Base-by-base conservation (phyloP, 2,113 vertebrate species). In the Cephalopterus ornatus region DNA sequence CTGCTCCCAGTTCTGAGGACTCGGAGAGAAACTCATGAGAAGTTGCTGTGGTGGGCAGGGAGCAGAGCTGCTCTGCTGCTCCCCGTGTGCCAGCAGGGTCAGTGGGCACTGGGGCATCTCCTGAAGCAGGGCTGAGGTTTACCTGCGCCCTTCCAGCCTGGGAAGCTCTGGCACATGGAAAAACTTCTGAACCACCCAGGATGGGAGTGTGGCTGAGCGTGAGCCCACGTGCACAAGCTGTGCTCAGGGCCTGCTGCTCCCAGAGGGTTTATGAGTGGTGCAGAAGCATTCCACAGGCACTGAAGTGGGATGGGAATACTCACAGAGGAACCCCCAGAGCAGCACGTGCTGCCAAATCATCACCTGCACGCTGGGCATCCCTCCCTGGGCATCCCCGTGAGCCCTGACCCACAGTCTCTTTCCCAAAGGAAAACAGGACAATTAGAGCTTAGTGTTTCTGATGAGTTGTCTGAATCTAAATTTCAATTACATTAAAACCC, bases 1-100 rank as follows among this genome's bases (percentile, higher is more conserved):
- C 47, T 88, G 93, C 95, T 96, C 98, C 98, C 98, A 98, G 87
- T 99, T 96, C 98, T 89, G 98, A 98, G 98, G 97, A 98, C 97
- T 98, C 95, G 15, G 46, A 66, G 53, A 53, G 97, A 82, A 98
- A 98, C 98, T 98, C 98, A 97, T 95, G 97, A 96, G 97, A 98
- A 97, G 98, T 98, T 98, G 97, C 96, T 24, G 77, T 0, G 2
- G 75, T 5, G 92, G 88, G 89, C 88, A 75, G 84, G 89, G 68
- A 75, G 56, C 0, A 2, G 73, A 6, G 68, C 18, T 6, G 41
- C 78, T 82, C 74, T 12, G 72, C 56, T 32, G 32, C 35, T 62
- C 41, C 82, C 56, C 4, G 0, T 1, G 5, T 1, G 30, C 14
- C 2, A 32, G 19, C 42, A 4, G 50, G 30, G 65, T 8, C 0